Evolutionary conservation across 2,888 invertebrate genomes (phyloP).

Genomic region (Caenorhabditis sp.): DNA sequence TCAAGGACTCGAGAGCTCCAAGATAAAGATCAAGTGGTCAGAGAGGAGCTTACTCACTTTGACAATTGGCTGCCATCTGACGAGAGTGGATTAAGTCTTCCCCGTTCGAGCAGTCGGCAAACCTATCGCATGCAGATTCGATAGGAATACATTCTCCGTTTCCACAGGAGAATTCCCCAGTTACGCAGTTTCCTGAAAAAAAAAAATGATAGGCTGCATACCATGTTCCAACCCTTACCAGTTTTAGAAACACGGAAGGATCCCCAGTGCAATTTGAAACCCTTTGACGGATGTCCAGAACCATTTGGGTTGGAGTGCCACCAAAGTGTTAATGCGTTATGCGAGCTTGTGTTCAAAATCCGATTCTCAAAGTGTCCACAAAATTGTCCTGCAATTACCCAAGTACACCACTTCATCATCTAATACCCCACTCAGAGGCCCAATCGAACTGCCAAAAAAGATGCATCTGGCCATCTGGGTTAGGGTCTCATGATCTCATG

Average conservation of each 20-base stretch:
- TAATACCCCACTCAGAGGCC: conserved; percentile 39
- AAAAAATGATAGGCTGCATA: neutral
- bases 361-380: conserved; percentile 70
- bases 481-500: conserved; percentile 22
- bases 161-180: conserved; percentile 71
- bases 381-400: conserved; percentile 69
- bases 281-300: conserved; percentile 49
- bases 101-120: conserved; percentile 72
- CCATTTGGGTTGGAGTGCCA: conserved; percentile 71
- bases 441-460: conserved; percentile 42
- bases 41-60: conserved; percentile 60
- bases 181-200: conserved; percentile 54
- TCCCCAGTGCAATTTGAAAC: conserved; percentile 73
- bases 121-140: conserved; percentile 71
- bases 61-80: conserved; percentile 70
- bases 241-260: conserved; percentile 66
- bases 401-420: conserved; percentile 62
- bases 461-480: conserved; percentile 56
- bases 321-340: conserved; percentile 74
- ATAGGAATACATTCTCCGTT: conserved; percentile 73
- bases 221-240: conserved; percentile 49
- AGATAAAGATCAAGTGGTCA: conserved; percentile 50
- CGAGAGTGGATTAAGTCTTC: conserved; percentile 67
- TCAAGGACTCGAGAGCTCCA: neutral
- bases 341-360: conserved; percentile 65